These are phyloP conservation scores for Lasius platythorax DNA, from an alignment of 2,888 invertebrate species.

Conservation along the genomic window DNA sequence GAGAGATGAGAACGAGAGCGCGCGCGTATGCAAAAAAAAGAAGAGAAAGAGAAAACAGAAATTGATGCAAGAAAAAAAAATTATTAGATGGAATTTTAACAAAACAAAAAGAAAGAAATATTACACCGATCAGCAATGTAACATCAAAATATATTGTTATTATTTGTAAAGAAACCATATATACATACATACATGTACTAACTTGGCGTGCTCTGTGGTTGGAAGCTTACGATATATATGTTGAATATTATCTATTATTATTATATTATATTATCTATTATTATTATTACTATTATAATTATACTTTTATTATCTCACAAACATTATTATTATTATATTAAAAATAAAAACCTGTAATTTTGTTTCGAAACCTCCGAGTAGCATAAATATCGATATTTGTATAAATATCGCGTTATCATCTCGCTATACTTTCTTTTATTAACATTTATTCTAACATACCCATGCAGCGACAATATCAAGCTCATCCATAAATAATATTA, in stretches of 20 bases:
- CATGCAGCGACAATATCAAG: background rate
- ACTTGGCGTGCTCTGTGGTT: conserved; percentile 83
- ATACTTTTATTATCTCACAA: conserved; percentile 65
- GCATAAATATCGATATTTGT: conserved; percentile 78
- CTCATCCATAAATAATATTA: background rate
- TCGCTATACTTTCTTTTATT: background rate
- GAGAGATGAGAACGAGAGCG: conserved; percentile 27
- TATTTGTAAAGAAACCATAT: conserved; percentile 84
- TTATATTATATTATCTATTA: conserved; percentile 72
- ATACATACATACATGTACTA: conserved; percentile 81
- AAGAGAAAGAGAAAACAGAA: conserved; percentile 24
- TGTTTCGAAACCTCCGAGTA: conserved; percentile 82
- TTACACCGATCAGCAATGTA: conserved; percentile 81
- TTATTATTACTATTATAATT: conserved; percentile 64
- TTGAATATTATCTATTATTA: conserved; percentile 78
- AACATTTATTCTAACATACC: conserved; percentile 9
- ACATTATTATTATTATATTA: conserved; percentile 69
- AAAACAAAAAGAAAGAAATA: conserved; percentile 71
- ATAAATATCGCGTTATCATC: conserved; percentile 37
- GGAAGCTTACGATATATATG: conserved; percentile 82
- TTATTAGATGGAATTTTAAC: conserved; percentile 71
- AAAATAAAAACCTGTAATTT: conserved; percentile 83
- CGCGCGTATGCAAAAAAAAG: conserved; percentile 24
- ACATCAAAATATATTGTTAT: conserved; percentile 81
- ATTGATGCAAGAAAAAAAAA: conserved; percentile 70